Conservation (phyloP, 2,888 invertebrate species). For the Mesorhabditis spiculigera region DNA sequence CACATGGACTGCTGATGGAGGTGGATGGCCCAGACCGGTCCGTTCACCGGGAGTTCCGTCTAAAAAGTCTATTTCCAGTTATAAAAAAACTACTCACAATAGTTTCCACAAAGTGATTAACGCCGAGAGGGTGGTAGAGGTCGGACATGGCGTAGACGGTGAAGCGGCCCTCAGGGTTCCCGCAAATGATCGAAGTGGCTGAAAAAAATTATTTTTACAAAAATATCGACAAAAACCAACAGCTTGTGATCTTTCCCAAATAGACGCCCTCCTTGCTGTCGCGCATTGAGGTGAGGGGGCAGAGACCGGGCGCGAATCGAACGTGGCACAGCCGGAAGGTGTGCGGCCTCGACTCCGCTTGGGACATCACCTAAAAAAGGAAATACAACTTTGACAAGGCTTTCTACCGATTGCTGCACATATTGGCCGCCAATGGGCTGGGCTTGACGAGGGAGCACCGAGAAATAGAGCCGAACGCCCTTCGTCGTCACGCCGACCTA, state of each 20-base stretch:
- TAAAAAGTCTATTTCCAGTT: slow-evolving; percentile 60
- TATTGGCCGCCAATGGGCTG: neutral
- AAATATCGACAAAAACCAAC: slow-evolving; percentile 8
- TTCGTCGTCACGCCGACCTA: slow-evolving; percentile 71
- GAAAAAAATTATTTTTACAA: slow-evolving; percentile 12
- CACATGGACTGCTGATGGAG: neutral
- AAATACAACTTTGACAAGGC: neutral
- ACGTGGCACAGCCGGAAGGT: slow-evolving; percentile 78
- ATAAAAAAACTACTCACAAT: slow-evolving; percentile 21
- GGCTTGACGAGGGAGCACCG: slow-evolving; percentile 59
- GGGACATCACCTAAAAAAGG: slow-evolving; percentile 21
- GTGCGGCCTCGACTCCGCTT: slow-evolving; percentile 63
- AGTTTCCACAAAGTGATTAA: slow-evolving; percentile 28
- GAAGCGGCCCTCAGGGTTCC: slow-evolving; percentile 32
- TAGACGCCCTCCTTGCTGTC: slow-evolving; percentile 32
- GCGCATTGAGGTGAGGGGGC: slow-evolving; percentile 73
- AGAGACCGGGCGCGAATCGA: slow-evolving; percentile 87
- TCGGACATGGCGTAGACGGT: slow-evolving; percentile 34
- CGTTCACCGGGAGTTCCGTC: slow-evolving; percentile 76
- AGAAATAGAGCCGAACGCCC: slow-evolving; percentile 78
- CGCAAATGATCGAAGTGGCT: slow-evolving; percentile 30
- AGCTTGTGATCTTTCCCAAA: slow-evolving; percentile 24
- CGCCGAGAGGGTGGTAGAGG: slow-evolving; percentile 30
- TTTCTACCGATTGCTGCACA: neutral
- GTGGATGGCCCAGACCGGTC: slow-evolving; percentile 79